A percentile compares a stretch with the other conserved stretches of the same genome.
phyloP scores from a whole-genome alignment of 2,797 vertebrate species.

The Labeo calbasu region DNA sequence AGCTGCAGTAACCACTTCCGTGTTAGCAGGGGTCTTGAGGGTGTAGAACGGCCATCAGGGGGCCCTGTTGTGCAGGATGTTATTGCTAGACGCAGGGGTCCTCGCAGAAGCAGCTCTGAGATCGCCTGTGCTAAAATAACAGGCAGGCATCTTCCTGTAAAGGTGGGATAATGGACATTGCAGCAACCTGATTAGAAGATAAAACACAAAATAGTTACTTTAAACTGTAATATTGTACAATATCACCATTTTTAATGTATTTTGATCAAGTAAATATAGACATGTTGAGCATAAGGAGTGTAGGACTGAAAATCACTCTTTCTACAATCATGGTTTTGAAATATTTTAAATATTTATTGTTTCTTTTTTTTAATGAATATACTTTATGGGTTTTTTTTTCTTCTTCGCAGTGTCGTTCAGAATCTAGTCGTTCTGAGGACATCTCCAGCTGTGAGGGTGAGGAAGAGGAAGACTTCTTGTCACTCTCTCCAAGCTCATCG shows the following conservation, averaged over 20 bases:
- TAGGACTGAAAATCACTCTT: not conserved
- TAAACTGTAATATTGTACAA: not conserved
- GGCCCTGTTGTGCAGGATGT: constrained; percentile 76
- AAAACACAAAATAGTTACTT: not conserved
- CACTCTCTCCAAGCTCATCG: constrained; percentile 88
- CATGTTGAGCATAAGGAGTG: not conserved
- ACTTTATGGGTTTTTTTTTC: not conserved
- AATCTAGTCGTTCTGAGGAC: constrained; percentile 95
- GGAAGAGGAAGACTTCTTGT: constrained; percentile 82
- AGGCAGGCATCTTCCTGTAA: constrained; percentile 83
- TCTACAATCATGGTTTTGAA: not conserved
- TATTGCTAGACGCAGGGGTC: constrained; percentile 80
- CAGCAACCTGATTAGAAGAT: not conserved
- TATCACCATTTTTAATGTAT: not conserved
- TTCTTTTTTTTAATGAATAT: not conserved
- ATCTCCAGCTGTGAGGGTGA: constrained; percentile 93
- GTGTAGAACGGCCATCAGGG: constrained; percentile 73
- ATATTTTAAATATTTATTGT: not conserved
- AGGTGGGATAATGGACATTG: constrained; percentile 65
- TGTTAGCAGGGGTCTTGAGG: constrained; percentile 83
- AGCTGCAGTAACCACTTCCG: constrained; percentile 96
- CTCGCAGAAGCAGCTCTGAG: constrained; percentile 88
- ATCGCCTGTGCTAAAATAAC: constrained; percentile 86
- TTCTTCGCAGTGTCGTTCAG: constrained; percentile 81
- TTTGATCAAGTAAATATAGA: not conserved